These are phyloP conservation scores for Betta splendens DNA, from an alignment of 2,797 vertebrate genomes.

Conservation along the genomic window DNA sequence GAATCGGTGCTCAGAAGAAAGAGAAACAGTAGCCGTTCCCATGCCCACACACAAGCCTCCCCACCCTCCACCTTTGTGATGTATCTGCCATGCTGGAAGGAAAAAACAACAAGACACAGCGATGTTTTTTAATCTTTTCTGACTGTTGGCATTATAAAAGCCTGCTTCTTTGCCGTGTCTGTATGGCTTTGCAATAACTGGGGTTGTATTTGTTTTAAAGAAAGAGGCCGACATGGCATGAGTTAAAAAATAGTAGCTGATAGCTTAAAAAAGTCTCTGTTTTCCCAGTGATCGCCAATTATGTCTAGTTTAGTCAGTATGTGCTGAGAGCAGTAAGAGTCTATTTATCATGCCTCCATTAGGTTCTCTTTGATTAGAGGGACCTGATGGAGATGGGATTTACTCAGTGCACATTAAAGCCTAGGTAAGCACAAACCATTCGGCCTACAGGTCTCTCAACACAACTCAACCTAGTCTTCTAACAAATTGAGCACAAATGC, in stretches of 20 bases:
- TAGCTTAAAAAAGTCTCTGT: slow-evolving; percentile 17
- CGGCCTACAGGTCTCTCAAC: slow-evolving; percentile 56
- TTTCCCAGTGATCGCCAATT: slow-evolving; percentile 9
- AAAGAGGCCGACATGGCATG: slow-evolving; percentile 12
- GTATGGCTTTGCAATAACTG: slow-evolving; percentile 56
- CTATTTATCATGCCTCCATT: slow-evolving; percentile 51
- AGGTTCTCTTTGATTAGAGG: slow-evolving; percentile 56
- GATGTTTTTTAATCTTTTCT: slow-evolving; percentile 76
- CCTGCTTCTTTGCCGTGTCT: slow-evolving; percentile 45
- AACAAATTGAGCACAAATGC: slow-evolving; percentile 56
- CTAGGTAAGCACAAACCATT: slow-evolving; percentile 64
- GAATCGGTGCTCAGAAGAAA: slow-evolving; percentile 68
- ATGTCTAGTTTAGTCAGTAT: slow-evolving; percentile 31
- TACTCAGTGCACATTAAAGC: slow-evolving; percentile 62
- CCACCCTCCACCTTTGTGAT: slow-evolving; percentile 66
- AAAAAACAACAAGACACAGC: slow-evolving; percentile 41
- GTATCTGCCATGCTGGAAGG: slow-evolving; percentile 69
- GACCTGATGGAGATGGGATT: slow-evolving; percentile 60
- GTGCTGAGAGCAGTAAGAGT: slow-evolving; percentile 40
- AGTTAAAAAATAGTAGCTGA: background rate
- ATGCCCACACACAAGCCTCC: slow-evolving; percentile 34
- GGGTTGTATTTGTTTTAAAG: slow-evolving; percentile 36
- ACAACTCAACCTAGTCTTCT: slow-evolving; percentile 41
- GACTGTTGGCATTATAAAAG: slow-evolving; percentile 61
- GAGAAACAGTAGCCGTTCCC: slow-evolving; percentile 54